Base-by-base conservation (phyloP, 2,888 invertebrate genomes). In the Agrochola lychnidis region DNA sequence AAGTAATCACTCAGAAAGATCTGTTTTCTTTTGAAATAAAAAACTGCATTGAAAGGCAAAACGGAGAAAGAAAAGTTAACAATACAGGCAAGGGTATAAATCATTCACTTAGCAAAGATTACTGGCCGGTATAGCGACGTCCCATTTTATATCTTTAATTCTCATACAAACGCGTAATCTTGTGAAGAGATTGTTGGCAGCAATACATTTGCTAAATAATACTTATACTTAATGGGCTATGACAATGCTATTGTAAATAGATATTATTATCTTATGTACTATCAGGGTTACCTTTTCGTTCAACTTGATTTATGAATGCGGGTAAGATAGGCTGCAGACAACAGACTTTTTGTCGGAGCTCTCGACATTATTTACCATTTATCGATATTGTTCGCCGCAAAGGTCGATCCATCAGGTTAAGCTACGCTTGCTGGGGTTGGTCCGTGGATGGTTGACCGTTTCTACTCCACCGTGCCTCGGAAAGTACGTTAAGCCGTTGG, bases 171-270 rank as follows among this genome's bases (percentile, higher is more conserved):
- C 75, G 70, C 59, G 62, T 85, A 88, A 90, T 90, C 82, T 89
- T 76, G 79, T 85, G 87, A 89, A 89, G 85, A 87, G 87, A 90
- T 91, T 87, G 85, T 81, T 83, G 82, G 70, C 74, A 78, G 72
- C 69, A 80, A 82, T 89, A 90, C 88, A 90, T 90, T 88, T 84
- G 70, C 87, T 82, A 81, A 85, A 82, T 89, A 88, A 91, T 91
- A 87, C 85, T 84, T 84, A 81, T 77, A 81, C 76, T 73, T 85
- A 91, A 89, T 89, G 87, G 85, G 79, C 74, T 81, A 85, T 83
- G 85, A 89, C 83, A 87, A 88, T 87, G 87, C 85, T 85, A 88
- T 87, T 87, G 83, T 88, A 76, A 85, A 79, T 70, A 70, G 73
- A 82, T 79, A 79, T n/a, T n/a, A n/a, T n/a, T n/a, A n/a, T 81